A percentile compares a stretch with the other conserved stretches of the same genome.
phyloP scores from a whole-genome alignment of 2,113 vertebrate species.

The zebrafish (Danio rerio) region DNA sequence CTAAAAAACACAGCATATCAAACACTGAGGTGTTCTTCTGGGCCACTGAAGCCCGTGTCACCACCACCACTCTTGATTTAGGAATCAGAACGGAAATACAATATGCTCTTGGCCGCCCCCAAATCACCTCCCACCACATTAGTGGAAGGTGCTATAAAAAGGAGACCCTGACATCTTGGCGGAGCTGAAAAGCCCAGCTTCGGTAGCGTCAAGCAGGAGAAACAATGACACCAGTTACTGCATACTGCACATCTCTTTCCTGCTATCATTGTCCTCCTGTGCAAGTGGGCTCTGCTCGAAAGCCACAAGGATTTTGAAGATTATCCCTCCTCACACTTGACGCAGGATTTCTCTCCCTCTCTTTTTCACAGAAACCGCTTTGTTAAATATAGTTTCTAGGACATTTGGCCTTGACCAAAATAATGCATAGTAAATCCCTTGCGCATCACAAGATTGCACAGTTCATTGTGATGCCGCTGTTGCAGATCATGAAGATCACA shows the following conservation, averaged over 20 bases:
- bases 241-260: slow-evolving; percentile 53
- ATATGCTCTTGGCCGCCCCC: slow-evolving; percentile 68
- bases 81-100: slow-evolving; percentile 70
- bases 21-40: slow-evolving; percentile 32
- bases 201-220: slow-evolving; percentile 37
- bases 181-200: slow-evolving; percentile 59
- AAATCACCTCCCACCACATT: slow-evolving; percentile 55
- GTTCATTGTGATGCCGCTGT: not conserved
- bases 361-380: slow-evolving; percentile 34
- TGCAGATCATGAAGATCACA: not conserved
- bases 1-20: slow-evolving; percentile 34
- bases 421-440: slow-evolving; percentile 43
- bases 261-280: slow-evolving; percentile 60
- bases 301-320: slow-evolving; percentile 63
- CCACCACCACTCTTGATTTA: slow-evolving; percentile 61
- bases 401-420: slow-evolving; percentile 54
- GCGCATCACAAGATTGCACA: slow-evolving; percentile 17
- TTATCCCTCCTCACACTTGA: slow-evolving; percentile 64
- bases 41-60: slow-evolving; percentile 64
- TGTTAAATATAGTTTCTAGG: slow-evolving; percentile 49
- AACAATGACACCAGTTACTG: slow-evolving; percentile 47
- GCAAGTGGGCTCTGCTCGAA: slow-evolving; percentile 53
- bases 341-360: slow-evolving; percentile 46
- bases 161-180: slow-evolving; percentile 18
- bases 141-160: slow-evolving; percentile 60